Evolutionary conservation across 2,113 vertebrate genomes (phyloP), one percentile per base, ranked within the genome.

Genomic region (Rallus limicola): DNA sequence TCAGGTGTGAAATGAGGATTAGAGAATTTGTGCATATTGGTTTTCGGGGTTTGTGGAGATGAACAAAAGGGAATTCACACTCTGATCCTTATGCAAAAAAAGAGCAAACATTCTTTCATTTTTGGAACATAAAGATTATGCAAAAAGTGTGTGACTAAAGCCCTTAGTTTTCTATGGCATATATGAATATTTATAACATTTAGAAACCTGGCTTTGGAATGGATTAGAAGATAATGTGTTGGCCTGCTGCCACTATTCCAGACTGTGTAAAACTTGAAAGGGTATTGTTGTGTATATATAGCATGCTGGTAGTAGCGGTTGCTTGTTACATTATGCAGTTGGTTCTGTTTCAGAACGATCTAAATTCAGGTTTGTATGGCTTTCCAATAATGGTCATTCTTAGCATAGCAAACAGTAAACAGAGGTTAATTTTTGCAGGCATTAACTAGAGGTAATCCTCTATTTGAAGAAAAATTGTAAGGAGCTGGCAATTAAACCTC

Each of bases 121-220:
- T 97, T 97, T 95, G 90, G 82, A 98, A 97, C 94, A 97, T 98
- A 97, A 97, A 97, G 97, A 95, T 97, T 97, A 98, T 98, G 98
- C 97, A 97, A 93, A 97, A 97, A 97, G 92, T 97, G 93, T 96
- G 90, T 96, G 96, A 97, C 98, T 98, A 97, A 98, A 97, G 95
- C 92, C 95, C 93, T 93, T 96, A 88, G 91, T 96, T 97, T 97
- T 98, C 97, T 97, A 68, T 98, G 96, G 96, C 91, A 87, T 90
- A 40, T 93, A 98, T 98, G 97, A 98, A 98, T 98, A 98, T 98
- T 98, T 98, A 98, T 98, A 97, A 95, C 95, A 97, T 96, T 97
- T 93, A 92, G 94, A 96, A 98, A 96, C 96, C 92, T 97, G 88
- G 71, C 46, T 90, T 93, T 95, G 96, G 95, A 97, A 86, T 94